Base-by-base conservation (phyloP, 2,888 invertebrate genomes). In the Lomographa bimaculata region DNA sequence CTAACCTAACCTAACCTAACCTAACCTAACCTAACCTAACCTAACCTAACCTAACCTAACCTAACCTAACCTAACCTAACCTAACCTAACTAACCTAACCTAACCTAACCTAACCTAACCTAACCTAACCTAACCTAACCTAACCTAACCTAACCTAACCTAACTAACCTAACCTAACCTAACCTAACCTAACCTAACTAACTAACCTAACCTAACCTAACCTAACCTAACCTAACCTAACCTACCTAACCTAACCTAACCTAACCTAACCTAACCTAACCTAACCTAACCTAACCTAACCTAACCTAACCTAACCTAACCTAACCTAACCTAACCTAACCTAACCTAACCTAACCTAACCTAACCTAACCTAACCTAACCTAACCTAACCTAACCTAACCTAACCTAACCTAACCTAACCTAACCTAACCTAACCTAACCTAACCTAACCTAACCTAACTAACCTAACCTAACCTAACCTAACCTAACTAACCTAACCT, bases 151-250 rank as follows among this genome's bases (percentile, higher is more conserved):
- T 38, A 50, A 40, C 52, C 44, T 41, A 52, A 45, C 50, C 45
- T 49, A 54, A 50, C 50, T 47, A 51, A 54, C 50, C 54, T 50
- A 54, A 51, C 54, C 50, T 51, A 51, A 56, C 51, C 56, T 56
- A 53, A 55, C 52, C 55, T 55, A 52, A 55, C 52, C 55, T 52
- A 52, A 55, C 52, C 52, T 52, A 52, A 55, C 52, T 52, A 54
- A 51, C 56, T 54, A 51, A 54, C 51, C 56, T 57, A 53, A 56
- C 53, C 50, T 53, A 56, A 53, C 56, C 53, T 52, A 57, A 57
- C 56, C 53, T 56, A 53, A 53, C 53, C 53, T 53, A 55, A 52
- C 55, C 50, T 55, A 55, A 52, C 52, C 50, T 50, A 49, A 50
- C 53, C 51, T 47, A 50, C 50, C 48, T 45, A 43, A 48, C 48